A percentile compares a stretch with the other conserved stretches of the same genome.
Conservation (phyloP, 2,797 vertebrate species). For the Sebastes aleutianus region DNA sequence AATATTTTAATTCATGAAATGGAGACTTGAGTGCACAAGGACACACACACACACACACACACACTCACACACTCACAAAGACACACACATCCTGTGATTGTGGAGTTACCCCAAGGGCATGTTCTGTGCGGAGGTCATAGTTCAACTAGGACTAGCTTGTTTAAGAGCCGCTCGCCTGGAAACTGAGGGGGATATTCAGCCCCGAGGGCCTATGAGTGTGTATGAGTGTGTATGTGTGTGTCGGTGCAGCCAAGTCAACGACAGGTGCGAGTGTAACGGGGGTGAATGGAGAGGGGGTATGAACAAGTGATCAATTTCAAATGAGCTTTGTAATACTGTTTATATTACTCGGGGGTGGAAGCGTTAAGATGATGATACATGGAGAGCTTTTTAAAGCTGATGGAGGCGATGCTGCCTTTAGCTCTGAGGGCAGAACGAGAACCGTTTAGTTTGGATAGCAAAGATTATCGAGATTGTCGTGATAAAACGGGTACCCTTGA, state of each 20-base stretch:
- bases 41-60: slow-evolving; percentile 48
- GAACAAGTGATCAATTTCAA: slow-evolving; percentile 72
- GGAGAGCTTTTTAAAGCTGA: slow-evolving; percentile 23
- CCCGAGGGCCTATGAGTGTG: slow-evolving; percentile 47
- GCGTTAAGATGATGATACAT: slow-evolving; percentile 49
- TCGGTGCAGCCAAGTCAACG: slow-evolving; percentile 61
- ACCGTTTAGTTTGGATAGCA: background rate
- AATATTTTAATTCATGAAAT: slow-evolving; percentile 50
- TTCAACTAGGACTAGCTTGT: slow-evolving; percentile 74
- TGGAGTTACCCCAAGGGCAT: slow-evolving; percentile 77
- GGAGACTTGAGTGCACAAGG: slow-evolving; percentile 22
- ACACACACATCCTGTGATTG: slow-evolving; percentile 58
- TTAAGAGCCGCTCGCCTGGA: slow-evolving; percentile 74
- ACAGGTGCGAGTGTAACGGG: slow-evolving; percentile 73
- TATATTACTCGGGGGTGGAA: slow-evolving; percentile 44
- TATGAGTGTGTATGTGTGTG: background rate
- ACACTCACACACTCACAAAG: slow-evolving; percentile 9
- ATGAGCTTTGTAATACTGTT: slow-evolving; percentile 68
- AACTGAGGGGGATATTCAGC: slow-evolving; percentile 59
- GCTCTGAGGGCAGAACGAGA: background rate
- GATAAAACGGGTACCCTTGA: background rate
- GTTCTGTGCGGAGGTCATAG: slow-evolving; percentile 76
- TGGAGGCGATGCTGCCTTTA: slow-evolving; percentile 5
- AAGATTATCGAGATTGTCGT: background rate
- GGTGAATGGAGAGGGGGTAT: slow-evolving; percentile 31